Evolutionary conservation across 1,140 invertebrate genomes (phyloP).

Genomic region (Linepithema humile): DNA sequence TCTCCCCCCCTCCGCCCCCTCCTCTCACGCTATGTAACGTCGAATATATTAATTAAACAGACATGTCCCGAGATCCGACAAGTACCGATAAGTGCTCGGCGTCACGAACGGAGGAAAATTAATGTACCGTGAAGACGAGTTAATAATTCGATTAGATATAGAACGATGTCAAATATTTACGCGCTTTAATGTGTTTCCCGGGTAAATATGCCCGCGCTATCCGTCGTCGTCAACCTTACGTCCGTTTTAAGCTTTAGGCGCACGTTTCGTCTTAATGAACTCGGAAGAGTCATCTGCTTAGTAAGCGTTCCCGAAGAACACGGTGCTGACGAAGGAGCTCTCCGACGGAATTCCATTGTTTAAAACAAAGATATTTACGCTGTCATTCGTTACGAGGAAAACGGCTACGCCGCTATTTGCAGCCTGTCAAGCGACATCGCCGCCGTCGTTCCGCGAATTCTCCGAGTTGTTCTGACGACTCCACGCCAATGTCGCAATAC

Average conservation of each 20-base stretch:
- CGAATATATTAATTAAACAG: constrained; percentile 1
- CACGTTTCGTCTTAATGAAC: not conserved
- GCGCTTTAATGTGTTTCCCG: not conserved
- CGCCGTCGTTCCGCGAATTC: not conserved
- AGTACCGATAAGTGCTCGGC: not conserved
- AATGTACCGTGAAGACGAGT: not conserved
- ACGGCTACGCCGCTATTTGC: not conserved
- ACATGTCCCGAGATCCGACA: not conserved
- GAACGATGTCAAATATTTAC: not conserved
- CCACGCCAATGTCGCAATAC: not conserved
- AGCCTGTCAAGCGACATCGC: not conserved
- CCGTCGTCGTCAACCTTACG: not conserved
- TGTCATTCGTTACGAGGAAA: not conserved
- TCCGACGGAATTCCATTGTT: not conserved
- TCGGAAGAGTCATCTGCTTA: not conserved
- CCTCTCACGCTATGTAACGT: not conserved
- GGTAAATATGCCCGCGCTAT: constrained; percentile 4
- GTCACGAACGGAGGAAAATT: not conserved
- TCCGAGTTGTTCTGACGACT: not conserved
- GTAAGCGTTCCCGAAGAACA: not conserved
- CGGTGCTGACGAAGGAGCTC: not conserved
- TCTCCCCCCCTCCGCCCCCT: too few species aligned
- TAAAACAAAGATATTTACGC: not conserved
- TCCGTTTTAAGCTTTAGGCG: not conserved
- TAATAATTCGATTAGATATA: constrained; percentile 2